Evolutionary conservation across 2,888 invertebrate species (phyloP).

Genomic region (Brachypalpus laphriformis): DNA sequence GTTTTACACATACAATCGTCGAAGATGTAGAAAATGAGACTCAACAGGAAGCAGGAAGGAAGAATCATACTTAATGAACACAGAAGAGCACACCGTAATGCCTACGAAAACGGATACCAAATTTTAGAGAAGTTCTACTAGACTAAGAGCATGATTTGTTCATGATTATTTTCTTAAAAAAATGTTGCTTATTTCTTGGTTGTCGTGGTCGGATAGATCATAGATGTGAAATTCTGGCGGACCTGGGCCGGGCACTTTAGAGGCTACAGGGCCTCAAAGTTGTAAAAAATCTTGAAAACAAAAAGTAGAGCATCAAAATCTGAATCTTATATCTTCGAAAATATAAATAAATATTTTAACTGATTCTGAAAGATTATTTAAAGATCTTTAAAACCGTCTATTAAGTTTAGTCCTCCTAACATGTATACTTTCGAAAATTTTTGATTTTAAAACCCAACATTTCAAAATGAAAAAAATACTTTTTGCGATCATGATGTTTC

Average conservation of each 20-base stretch:
- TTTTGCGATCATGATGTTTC: background rate
- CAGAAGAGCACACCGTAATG: slow-evolving; percentile 33
- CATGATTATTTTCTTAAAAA: slow-evolving; percentile 20
- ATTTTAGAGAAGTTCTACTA: slow-evolving; percentile 34
- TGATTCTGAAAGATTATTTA: too few relatives aligned
- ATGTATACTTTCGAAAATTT: background rate
- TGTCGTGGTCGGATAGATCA: too few relatives aligned
- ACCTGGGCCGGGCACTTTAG: too few relatives aligned
- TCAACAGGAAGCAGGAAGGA: background rate
- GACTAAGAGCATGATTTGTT: background rate
- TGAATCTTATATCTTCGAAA: too few relatives aligned
- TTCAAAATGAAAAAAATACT: background rate
- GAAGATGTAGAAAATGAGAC: slow-evolving; percentile 6
- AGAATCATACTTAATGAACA: background rate
- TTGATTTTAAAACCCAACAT: too few relatives aligned
- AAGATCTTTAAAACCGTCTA: too few relatives aligned
- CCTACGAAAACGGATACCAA: slow-evolving; percentile 41
- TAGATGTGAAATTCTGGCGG: too few relatives aligned
- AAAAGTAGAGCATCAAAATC: background rate
- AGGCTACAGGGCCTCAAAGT: too few relatives aligned
- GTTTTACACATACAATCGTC: too few relatives aligned
- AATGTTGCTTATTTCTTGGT: too few relatives aligned
- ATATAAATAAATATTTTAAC: too few relatives aligned
- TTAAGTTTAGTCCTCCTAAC: background rate
- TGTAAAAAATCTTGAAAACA: too few relatives aligned